phyloP scores from a whole-genome alignment of 2,888 invertebrate genomes.

The Lithophane socia region DNA sequence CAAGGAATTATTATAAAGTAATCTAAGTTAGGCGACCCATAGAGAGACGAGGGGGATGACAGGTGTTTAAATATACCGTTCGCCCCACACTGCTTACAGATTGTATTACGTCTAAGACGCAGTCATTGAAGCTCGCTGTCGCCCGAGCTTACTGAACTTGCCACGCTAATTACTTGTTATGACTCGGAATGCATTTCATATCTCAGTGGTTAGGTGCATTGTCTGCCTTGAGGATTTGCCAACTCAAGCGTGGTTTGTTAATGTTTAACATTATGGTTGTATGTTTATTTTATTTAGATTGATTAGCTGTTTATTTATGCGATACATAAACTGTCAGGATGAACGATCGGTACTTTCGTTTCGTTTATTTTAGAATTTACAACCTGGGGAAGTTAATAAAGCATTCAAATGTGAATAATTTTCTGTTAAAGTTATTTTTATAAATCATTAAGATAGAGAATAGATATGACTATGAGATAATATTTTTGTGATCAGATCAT shows the following conservation, averaged over 20 bases:
- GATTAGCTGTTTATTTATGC: conserved; percentile 20
- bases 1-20: conserved; percentile 87
- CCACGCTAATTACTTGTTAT: conserved; percentile 75
- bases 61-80: conserved; percentile 86
- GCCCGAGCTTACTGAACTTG: conserved; percentile 76
- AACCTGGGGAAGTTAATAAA: background rate
- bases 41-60: conserved; percentile 82
- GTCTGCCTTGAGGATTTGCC: conserved; percentile 52
- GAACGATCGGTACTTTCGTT: conserved; percentile 9
- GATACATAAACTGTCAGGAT: conserved; percentile 16
- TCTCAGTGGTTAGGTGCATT: conserved; percentile 34
- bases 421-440: background rate
- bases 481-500: background rate
- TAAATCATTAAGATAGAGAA: background rate
- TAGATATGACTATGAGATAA: background rate
- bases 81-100: conserved; percentile 75
- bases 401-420: background rate
- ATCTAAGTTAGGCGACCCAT: conserved; percentile 87
- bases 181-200: conserved; percentile 57
- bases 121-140: conserved; percentile 77
- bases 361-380: conserved; percentile 13
- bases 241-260: conserved; percentile 26
- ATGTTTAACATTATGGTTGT: conserved; percentile 31
- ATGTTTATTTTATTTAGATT: conserved; percentile 28
- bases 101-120: conserved; percentile 76